Base-by-base conservation (phyloP, 2,113 vertebrate species). In the Phalacrocorax brasilianus region DNA sequence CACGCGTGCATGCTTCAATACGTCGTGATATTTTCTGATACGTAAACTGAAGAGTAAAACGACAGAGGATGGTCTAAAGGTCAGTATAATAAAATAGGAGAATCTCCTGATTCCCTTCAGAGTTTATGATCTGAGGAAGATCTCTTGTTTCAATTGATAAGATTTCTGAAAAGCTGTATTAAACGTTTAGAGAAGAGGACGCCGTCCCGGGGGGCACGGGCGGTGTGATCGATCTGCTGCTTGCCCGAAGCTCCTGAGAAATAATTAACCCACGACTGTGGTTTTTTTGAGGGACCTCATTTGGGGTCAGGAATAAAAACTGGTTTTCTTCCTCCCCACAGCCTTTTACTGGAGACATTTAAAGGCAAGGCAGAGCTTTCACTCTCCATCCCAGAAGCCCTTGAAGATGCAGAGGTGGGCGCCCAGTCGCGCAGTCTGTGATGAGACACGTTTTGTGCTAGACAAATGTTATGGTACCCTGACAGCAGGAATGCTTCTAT, bases 11-110 rank as follows among this genome's bases (percentile, higher is more conserved):
- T 28, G 89, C 73, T 15, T 58, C 82, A 47, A 6, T 26, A 11
- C 50, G 1, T 55, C 10, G 1, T n/a, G 85, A 5, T 74, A 30
- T 77, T 68, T 71, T n/a, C 79, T 75, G 78, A 35, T 33, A 1
- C 17, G 50, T 22, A 80, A 90, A 77, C 82, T 3, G 23, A 35
- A 23, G 68, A 91, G 61, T 52, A 42, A 55, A 81, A 74, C 83
- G 76, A 28, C 85, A 89, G 83, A 92, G 56, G 33, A 33, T 59
- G 61, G 72, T 74, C 86, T 91, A 94, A 95, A 96, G 91, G 96
- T 91, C 91, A 89, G 72, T 19, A 21, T 47, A 45, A 63, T 78
- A 71, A 89, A 89, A 42, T 0, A n/a, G 47, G 77, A 85, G 68
- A 67, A 89, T 73, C 80, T 84, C 62, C 53, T 18, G 79, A 71